A percentile compares a stretch with the other conserved stretches of the same genome.
Conservation (phyloP, 2,888 invertebrate species). For the Lasioglossum lativentre region DNA sequence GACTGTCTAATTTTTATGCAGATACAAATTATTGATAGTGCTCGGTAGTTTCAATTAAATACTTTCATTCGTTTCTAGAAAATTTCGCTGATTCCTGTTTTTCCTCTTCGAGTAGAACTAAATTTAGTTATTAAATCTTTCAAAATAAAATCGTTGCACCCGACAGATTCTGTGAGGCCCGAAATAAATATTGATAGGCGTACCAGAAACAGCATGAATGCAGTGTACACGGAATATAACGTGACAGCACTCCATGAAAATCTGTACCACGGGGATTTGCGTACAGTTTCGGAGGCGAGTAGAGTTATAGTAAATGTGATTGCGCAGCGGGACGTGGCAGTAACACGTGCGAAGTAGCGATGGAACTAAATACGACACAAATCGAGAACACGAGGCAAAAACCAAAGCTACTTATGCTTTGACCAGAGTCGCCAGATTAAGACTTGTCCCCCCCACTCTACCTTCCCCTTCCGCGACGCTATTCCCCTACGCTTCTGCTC, state of each 20-base stretch:
- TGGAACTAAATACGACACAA: not conserved
- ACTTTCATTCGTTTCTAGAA: too few species aligned
- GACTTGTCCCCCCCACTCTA: too few species aligned
- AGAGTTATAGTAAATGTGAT: conserved; percentile 42
- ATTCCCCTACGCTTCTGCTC: too few species aligned
- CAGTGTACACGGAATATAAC: conserved; percentile 62
- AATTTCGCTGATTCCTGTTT: not conserved
- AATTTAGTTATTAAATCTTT: conserved; percentile 22
- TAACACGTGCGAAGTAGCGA: conserved; percentile 44
- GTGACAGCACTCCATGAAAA: conserved; percentile 61
- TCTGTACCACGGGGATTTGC: conserved; percentile 45
- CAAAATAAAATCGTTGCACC: not conserved
- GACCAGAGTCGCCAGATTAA: not conserved
- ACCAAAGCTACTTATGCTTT: not conserved
- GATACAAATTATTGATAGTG: too few species aligned
- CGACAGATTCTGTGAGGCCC: conserved; percentile 10
- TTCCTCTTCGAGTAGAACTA: not conserved
- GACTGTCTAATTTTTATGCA: too few species aligned
- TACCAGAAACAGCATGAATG: conserved; percentile 2
- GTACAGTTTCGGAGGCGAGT: conserved; percentile 25
- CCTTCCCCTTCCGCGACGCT: too few species aligned
- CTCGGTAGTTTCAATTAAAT: too few species aligned
- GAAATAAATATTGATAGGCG: conserved; percentile 36
- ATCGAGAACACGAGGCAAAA: not conserved
- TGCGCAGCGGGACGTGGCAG: conserved; percentile 8